Base-by-base conservation (phyloP, 2,797 vertebrate species). In the Malurus leucopterus region DNA sequence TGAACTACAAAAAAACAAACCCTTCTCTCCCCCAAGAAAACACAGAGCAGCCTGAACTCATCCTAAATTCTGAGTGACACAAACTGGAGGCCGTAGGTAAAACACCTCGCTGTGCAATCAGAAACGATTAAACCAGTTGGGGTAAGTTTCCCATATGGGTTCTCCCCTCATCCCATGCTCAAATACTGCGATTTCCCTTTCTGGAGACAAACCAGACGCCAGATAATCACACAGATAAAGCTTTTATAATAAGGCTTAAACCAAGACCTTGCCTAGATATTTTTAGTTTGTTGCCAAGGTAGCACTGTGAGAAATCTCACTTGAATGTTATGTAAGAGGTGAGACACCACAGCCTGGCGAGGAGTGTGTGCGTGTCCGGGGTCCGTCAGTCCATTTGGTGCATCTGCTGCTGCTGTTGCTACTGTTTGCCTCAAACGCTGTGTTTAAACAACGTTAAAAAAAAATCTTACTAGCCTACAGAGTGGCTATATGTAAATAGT, bases 401-500 rank as follows among this genome's bases (percentile, higher is more conserved):
- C 97, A 96, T 97, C 94, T 97, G 96, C 97, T 97, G 97, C 97
- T 96, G 98, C 98, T 98, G 97, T 97, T 98, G 98, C 98, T 98
- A 97, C 97, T 98, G 97, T 98, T 96, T 97, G 98, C 98, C 98
- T 98, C 97, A 97, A 96, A 97, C 97, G 97, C 97, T 97, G 97
- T 96, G 95, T 98, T 97, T 97, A 97, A 97, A 96, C 96, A 97
- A 97, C 97, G 97, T 98, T 97, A 93, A 83, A 92, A 83, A 83
- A 84, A 58, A 76, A 70, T 90, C 97, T 97, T 96, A 96, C 96
- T 97, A 97, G 98, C 98, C 96, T 97, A 94, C 97, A 93, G 97
- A 97, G 96, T 97, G 98, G 98, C 98, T 98, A 96, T 98, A 97
- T 98, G 98, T 98, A 98, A 97, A 98, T 98, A 98, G 98, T 96